A percentile compares a stretch with the other conserved stretches of the same genome.
These are phyloP conservation scores for Hippoglossus hippoglossus DNA, from an alignment of 2,797 vertebrate species.

Conservation along the genomic window DNA sequence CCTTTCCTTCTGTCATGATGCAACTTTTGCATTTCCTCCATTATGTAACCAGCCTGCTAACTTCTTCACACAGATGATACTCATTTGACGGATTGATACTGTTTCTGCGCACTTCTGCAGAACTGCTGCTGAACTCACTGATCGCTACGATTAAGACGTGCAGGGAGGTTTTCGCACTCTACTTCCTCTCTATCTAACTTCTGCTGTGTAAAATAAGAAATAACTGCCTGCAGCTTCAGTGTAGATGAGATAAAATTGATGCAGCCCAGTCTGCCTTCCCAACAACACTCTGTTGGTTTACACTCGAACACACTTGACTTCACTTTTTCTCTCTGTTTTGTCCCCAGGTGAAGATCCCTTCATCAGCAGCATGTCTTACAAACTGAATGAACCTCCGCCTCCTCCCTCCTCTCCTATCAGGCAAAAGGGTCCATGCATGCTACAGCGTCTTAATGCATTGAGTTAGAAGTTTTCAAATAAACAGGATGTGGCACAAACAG, in stretches of 20 bases:
- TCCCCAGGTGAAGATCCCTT: slow-evolving; percentile 49
- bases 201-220: too few relatives aligned
- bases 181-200: too few relatives aligned
- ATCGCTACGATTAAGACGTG: too few relatives aligned
- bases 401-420: neutral
- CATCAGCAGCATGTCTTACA: slow-evolving; percentile 29
- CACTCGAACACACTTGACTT: neutral
- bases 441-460: slow-evolving; percentile 15
- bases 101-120: slow-evolving; percentile 32
- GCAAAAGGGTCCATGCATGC: slow-evolving; percentile 42
- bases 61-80: neutral
- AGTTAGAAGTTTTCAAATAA: slow-evolving; percentile 20
- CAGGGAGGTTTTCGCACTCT: too few relatives aligned
- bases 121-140: slow-evolving; percentile 25
- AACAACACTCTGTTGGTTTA: neutral
- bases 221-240: neutral
- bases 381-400: slow-evolving; percentile 29
- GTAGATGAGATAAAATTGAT: neutral
- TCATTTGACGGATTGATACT: neutral
- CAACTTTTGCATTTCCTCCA: neutral
- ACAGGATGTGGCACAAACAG: slow-evolving; percentile 40
- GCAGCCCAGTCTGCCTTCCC: neutral
- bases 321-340: slow-evolving; percentile 34
- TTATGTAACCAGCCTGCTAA: neutral
- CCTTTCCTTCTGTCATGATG: neutral